Conservation (phyloP, 2,888 invertebrate genomes). For the Tillus elongatus region DNA sequence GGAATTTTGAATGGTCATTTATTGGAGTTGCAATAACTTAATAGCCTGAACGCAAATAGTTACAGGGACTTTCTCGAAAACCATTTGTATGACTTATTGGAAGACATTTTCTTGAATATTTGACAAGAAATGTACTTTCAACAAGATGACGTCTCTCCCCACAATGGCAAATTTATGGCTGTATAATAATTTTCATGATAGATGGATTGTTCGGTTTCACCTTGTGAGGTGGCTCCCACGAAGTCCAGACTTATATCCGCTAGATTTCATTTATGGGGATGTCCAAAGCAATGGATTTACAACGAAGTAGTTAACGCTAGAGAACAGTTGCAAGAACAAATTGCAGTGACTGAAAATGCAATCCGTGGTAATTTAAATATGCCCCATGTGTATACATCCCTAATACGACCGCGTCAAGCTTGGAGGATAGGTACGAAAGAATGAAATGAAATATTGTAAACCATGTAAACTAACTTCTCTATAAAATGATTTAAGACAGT, state of each 20-base stretch:
- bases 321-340: conserved; percentile 3
- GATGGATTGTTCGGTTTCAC: background rate
- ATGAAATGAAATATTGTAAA: too few species aligned
- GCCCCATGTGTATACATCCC: background rate
- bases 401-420: conserved; percentile 1
- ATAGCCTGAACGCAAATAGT: too few species aligned
- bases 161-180: conserved; percentile 2
- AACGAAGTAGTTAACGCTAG: background rate
- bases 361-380: conserved; percentile 2
- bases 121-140: too few species aligned
- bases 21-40: too few species aligned
- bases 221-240: conserved; percentile 2
- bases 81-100: too few species aligned
- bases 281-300: background rate
- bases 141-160: background rate
- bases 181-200: conserved; percentile 2
- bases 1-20: too few species aligned
- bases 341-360: conserved; percentile 2
- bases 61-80: too few species aligned
- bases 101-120: too few species aligned
- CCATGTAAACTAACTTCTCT: too few species aligned
- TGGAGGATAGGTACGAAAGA: too few species aligned
- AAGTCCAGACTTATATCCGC: conserved; percentile 2
- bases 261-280: conserved; percentile 4
- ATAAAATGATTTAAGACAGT: too few species aligned